Evolutionary conservation across 2,888 invertebrate genomes (phyloP), one percentile per base, ranked within the genome.

Genomic region (Trisateles emortualis): DNA sequence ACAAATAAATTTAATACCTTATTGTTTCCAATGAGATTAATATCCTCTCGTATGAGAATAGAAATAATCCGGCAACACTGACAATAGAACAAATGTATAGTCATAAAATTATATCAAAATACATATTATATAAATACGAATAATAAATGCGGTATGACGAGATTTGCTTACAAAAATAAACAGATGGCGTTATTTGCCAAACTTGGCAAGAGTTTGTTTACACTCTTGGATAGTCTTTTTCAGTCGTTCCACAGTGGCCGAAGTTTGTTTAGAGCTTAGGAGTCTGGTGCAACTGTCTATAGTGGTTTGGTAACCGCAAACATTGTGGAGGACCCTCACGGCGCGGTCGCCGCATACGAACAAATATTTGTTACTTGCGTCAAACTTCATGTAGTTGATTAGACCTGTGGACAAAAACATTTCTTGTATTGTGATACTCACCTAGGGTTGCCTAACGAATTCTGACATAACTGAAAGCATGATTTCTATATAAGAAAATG

Each of bases 261-360:
- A 94, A 0, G 95, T 95, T 64, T 95, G 94, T 50, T 94, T 94
- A 52, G 94, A 88, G 41, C 92, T 85, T 32, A 96, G 84, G 64
- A 92, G 79, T 16, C 91, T 72, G n/a, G 66, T 70, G 66, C 91
- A 91, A 62, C 86, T 88, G 14, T 72, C 82, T 52, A 88, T 88
- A 32, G 84, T 87, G 1, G 92, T 92, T 69, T 74, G 72, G 65
- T 88, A 90, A 0, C 92, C 92, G 81, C 91, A 91, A 8, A 92
- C 92, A 52, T 98, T 98, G 81, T 96, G 95, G 74, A 98, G 95
- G 45, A 98, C 94, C 33, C 96, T 93, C 9, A 98, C 95, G 41
- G 95, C 95, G 63, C 95, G 95, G 68, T 97, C 97, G 10, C 97
- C 97, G 49, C 96, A 93, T 0, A 95, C 94, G 64, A 96, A 93